Percentiles rank a stretch among this genome's conserved stretches.
Evolutionary conservation across 1,140 invertebrate species (phyloP).

Genomic region (Trichogramma pretiosum): DNA sequence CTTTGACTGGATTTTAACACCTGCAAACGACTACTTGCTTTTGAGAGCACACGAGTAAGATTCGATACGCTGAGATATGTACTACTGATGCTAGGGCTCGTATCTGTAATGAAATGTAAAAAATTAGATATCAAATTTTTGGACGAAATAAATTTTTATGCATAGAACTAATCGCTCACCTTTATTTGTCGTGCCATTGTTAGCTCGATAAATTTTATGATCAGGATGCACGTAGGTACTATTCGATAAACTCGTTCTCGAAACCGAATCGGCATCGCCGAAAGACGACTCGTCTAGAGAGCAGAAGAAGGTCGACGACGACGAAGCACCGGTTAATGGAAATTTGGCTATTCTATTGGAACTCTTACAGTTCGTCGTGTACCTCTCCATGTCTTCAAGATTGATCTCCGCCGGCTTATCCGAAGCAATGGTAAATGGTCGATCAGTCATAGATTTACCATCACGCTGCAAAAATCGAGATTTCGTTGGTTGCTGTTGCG

Average conservation of each 20-base stretch:
- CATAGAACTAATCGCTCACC: background rate
- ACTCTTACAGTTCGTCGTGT: conserved; percentile 44
- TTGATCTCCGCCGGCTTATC: conserved; percentile 45
- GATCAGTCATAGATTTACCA: conserved; percentile 43
- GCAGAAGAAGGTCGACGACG: conserved; percentile 36
- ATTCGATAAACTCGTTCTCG: conserved; percentile 10
- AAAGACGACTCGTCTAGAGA: conserved; percentile 45
- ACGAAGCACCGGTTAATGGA: conserved; percentile 30
- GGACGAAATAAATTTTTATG: background rate
- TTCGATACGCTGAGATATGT: conserved; percentile 27
- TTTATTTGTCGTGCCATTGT: conserved; percentile 2
- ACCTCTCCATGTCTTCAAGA: conserved; percentile 51
- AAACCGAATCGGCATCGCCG: conserved; percentile 37
- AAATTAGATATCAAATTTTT: background rate
- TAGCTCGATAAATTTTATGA: conserved; percentile 65
- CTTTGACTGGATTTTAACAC: conserved; percentile 35
- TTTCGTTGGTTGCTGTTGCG: conserved; percentile 26
- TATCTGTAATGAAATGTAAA: background rate
- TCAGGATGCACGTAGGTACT: conserved; percentile 58
- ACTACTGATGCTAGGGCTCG: too few species aligned
- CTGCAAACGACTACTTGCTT: conserved; percentile 36
- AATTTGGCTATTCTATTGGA: conserved; percentile 42
- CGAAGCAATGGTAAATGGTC: conserved; percentile 66
- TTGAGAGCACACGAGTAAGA: conserved; percentile 30
- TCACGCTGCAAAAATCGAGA: conserved; percentile 40